Conservation (phyloP, 2,113 vertebrate species). For the Dicrurus megarhynchus region DNA sequence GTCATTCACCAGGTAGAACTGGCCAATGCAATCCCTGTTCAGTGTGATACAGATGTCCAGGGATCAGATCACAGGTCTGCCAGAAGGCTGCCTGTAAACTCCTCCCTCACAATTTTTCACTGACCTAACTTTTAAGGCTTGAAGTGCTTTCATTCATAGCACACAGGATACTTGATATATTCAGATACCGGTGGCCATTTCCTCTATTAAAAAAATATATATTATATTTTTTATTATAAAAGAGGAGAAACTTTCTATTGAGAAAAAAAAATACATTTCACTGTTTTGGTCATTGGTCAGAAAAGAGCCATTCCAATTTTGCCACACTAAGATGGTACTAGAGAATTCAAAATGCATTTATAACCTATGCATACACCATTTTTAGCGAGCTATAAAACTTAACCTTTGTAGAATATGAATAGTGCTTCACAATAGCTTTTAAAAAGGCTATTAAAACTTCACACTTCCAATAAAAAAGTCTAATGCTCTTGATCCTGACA, state of each 20-base stretch:
- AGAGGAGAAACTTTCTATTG: not conserved
- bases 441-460: slow-evolving; percentile 13
- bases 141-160: not conserved
- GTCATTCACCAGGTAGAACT: not conserved
- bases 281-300: not conserved
- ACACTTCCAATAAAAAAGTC: not conserved
- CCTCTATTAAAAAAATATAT: not conserved
- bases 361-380: not conserved
- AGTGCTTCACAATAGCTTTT: slow-evolving; percentile 9
- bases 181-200: not conserved
- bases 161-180: not conserved
- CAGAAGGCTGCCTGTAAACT: not conserved
- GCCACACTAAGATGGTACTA: not conserved
- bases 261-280: not conserved
- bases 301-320: not conserved
- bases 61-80: not conserved
- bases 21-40: not conserved
- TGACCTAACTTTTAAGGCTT: not conserved
- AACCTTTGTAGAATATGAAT: not conserved
- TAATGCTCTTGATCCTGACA: not conserved
- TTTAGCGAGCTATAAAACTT: slow-evolving; percentile 26
- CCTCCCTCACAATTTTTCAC: not conserved
- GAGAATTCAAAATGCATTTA: not conserved
- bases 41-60: rapidly evolving
- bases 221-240: not conserved